These are phyloP conservation scores for Halictus ligatus DNA, from an alignment of 2,888 invertebrate genomes.

Conservation along the genomic window DNA sequence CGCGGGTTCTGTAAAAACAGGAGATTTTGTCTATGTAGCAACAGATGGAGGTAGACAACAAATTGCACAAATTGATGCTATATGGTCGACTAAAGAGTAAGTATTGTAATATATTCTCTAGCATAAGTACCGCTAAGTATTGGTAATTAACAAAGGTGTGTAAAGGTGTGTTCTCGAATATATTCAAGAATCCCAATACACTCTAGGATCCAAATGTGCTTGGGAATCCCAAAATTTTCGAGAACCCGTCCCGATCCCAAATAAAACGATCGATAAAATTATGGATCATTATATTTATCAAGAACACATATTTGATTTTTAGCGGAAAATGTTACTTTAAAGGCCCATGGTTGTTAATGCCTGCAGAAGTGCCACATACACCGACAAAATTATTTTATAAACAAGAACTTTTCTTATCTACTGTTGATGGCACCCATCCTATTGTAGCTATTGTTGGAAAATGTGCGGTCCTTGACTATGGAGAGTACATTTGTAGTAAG, in stretches of 20 bases:
- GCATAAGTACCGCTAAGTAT: background rate
- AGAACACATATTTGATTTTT: constrained; percentile 31
- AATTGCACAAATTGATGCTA: constrained; percentile 96
- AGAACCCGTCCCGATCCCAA: too few relatives aligned
- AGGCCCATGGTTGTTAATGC: constrained; percentile 96
- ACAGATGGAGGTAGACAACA: constrained; percentile 95
- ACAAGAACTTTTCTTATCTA: constrained; percentile 96
- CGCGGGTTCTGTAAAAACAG: constrained; percentile 93
- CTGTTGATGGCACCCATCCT: constrained; percentile 96
- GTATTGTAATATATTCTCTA: constrained; percentile 78
- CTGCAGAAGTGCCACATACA: constrained; percentile 93
- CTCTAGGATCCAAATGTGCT: too few relatives aligned
- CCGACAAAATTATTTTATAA: constrained; percentile 94
- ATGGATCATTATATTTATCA: background rate
- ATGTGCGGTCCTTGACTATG: constrained; percentile 95
- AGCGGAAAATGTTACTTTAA: constrained; percentile 96
- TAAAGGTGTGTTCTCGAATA: too few relatives aligned
- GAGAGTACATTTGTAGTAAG: constrained; percentile 95
- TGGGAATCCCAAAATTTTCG: too few relatives aligned
- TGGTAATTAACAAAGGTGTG: background rate
- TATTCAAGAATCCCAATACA: too few relatives aligned
- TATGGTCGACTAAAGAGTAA: constrained; percentile 97
- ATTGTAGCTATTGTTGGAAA: constrained; percentile 96
- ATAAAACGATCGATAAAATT: too few relatives aligned
- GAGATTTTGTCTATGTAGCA: constrained; percentile 98